Percentiles rank a stretch among this genome's conserved stretches.
phyloP scores from a whole-genome alignment of 1,140 invertebrate species.

The Mercenaria mercenaria region DNA sequence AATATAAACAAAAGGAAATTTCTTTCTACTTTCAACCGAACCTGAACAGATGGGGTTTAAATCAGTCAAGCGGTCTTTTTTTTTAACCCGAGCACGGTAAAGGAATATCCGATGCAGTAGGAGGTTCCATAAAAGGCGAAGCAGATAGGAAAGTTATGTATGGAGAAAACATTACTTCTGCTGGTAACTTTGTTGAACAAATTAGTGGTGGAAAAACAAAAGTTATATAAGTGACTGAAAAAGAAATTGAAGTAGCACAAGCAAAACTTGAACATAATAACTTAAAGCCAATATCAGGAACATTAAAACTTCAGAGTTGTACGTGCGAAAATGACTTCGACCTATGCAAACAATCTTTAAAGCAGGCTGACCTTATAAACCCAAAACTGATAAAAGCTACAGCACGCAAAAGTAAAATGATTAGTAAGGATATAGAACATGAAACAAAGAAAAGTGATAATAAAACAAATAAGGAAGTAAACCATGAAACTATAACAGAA shows the following conservation, averaged over 20 bases:
- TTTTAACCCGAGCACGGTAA: constrained; percentile 86
- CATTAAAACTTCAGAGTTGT: not conserved
- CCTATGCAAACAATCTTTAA: not conserved
- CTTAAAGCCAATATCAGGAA: not conserved
- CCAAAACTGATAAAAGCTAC: not conserved
- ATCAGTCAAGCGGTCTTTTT: constrained; percentile 84
- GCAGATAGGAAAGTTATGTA: not conserved
- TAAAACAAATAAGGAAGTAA: not conserved
- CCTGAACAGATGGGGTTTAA: constrained; percentile 42
- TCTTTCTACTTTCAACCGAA: constrained; percentile 62
- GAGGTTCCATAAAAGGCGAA: not conserved
- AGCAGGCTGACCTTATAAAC: no score
- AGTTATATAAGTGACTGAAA: not conserved
- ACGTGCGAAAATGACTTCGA: not conserved
- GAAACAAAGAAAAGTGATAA: not conserved
- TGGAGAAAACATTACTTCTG: not conserved
- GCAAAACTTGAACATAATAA: not conserved
- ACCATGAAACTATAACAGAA: no score
- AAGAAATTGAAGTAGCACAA: not conserved
- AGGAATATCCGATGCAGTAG: constrained; percentile 82
- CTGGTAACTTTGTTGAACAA: not conserved
- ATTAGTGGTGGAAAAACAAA: not conserved
- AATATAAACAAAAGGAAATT: constrained; percentile 70
- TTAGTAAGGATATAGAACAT: not conserved
- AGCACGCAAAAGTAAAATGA: not conserved